phyloP scores from a whole-genome alignment of 2,113 vertebrate genomes.

The Brevimyrus niger region DNA sequence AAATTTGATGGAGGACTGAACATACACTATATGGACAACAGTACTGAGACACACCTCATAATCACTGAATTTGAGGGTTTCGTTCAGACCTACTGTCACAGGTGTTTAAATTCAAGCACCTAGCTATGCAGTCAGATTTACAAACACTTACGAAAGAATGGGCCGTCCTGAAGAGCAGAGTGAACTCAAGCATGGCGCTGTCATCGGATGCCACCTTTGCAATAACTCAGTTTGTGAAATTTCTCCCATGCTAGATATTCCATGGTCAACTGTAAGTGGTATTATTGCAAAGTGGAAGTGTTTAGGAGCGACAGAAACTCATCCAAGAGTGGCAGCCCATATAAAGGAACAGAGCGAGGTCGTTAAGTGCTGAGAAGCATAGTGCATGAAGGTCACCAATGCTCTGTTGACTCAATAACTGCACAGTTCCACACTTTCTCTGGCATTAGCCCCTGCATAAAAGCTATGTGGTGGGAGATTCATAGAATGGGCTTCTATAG shows the following conservation, averaged over 20 bases:
- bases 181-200: not conserved
- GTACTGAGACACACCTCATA: not conserved
- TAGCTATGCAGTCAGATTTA: not conserved
- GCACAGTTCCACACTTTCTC: not conserved
- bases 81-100: not conserved
- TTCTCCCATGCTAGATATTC: not conserved
- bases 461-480: not conserved
- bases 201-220: not conserved
- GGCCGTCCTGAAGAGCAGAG: not conserved
- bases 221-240: not conserved
- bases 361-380: not conserved
- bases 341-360: not conserved
- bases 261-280: not conserved
- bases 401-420: not conserved
- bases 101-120: not conserved
- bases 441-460: not conserved
- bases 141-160: not conserved
- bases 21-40: not conserved
- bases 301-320: not conserved
- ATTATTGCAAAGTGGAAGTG: not conserved
- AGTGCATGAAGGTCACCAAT: not conserved
- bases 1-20: not conserved
- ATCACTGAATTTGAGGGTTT: not conserved
- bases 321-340: not conserved
- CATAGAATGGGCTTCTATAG: not conserved